Conservation (phyloP, 2,888 invertebrate species). For the Balanococcus diminutus region DNA sequence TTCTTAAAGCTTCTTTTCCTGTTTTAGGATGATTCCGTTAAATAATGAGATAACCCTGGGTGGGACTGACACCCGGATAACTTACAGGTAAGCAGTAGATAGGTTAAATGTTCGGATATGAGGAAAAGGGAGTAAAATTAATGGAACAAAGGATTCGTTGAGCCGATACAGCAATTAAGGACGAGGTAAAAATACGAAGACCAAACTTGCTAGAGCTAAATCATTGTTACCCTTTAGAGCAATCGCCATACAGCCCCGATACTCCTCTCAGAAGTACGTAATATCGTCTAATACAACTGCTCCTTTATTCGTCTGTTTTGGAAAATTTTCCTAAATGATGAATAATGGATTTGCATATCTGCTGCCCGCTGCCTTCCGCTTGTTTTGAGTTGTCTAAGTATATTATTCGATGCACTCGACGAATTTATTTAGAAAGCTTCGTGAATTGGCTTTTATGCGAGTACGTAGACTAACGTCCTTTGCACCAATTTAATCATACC, state of each 20-base stretch:
- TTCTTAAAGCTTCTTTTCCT: slow-evolving; percentile 33
- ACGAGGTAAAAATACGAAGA: slow-evolving; percentile 15
- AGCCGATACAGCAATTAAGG: slow-evolving; percentile 34
- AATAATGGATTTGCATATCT: not conserved
- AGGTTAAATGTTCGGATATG: slow-evolving; percentile 20
- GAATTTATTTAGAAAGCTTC: not conserved
- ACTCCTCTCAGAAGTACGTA: slow-evolving; percentile 24
- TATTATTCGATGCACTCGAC: not conserved
- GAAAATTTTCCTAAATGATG: slow-evolving; percentile 2
- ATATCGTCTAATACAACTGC: not conserved
- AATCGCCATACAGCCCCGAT: not conserved
- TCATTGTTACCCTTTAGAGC: slow-evolving; percentile 7
- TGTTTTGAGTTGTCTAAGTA: not conserved
- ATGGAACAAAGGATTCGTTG: slow-evolving; percentile 34
- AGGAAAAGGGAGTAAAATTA: slow-evolving; percentile 7
- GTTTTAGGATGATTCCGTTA: slow-evolving; percentile 24
- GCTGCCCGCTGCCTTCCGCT: not conserved
- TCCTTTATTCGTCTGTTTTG: not conserved
- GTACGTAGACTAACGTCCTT: not conserved
- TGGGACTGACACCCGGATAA: slow-evolving; percentile 23
- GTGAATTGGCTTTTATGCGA: not conserved
- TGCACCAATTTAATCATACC: not conserved
- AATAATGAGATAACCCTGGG: slow-evolving; percentile 33
- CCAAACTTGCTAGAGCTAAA: slow-evolving; percentile 14
- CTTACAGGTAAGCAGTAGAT: not conserved